A percentile compares a stretch with the other conserved stretches of the same genome.
Evolutionary conservation across 2,888 invertebrate species (phyloP).

Genomic region (Spisula solida): DNA sequence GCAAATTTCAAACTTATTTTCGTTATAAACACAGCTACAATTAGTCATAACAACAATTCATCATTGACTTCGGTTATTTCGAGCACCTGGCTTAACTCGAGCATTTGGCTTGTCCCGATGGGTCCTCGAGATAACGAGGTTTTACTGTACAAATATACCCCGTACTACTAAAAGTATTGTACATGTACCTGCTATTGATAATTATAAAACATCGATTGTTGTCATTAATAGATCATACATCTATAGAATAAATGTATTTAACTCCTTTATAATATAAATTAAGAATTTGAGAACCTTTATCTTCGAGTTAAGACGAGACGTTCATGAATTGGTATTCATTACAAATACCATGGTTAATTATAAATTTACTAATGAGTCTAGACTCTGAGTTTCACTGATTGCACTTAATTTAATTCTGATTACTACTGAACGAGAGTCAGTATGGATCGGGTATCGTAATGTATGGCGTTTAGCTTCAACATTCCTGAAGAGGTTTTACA

Average conservation of each 20-base stretch:
- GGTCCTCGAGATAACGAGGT: no score
- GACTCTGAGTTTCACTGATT: neutral
- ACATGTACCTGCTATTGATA: neutral
- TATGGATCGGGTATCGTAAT: neutral
- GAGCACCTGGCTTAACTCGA: no score
- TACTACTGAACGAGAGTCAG: neutral
- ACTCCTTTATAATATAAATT: neutral
- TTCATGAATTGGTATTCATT: neutral
- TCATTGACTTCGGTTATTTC: no score
- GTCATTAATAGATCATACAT: neutral
- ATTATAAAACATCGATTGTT: neutral
- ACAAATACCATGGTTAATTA: slow-evolving; percentile 11
- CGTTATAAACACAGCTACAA: no score
- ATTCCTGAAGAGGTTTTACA: neutral
- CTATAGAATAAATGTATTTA: neutral
- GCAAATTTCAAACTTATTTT: no score
- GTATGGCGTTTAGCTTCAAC: neutral
- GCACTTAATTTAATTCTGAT: neutral
- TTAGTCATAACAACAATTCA: no score
- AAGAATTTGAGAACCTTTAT: slow-evolving; percentile 1
- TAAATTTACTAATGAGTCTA: slow-evolving; percentile 7
- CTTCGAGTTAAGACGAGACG: neutral
- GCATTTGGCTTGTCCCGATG: no score
- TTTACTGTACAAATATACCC: neutral
- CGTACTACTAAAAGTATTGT: neutral